Base-by-base conservation (phyloP, 2,113 vertebrate genomes). In the Crypturellus undulatus region DNA sequence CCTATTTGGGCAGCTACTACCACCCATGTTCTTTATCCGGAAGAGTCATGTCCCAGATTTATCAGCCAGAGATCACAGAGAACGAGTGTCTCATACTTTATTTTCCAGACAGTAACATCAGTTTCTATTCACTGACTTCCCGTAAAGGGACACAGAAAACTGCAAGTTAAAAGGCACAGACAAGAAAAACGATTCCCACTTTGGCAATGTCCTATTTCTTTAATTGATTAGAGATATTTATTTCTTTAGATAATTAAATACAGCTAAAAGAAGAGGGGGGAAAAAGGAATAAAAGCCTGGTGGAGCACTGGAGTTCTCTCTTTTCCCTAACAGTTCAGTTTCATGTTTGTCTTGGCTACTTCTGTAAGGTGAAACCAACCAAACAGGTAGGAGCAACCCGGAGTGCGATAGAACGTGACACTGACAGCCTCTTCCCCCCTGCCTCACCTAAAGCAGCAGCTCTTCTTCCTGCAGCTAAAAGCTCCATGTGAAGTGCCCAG, bases 1-100 rank as follows among this genome's bases (percentile, higher is more conserved):
- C 79, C 91, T 91, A 85, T 92, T 84, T 94, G 75, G 63, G 95
- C 90, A 92, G 73, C 75, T 42, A 79, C 90, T 69, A 94, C 69
- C 85, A 88, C 69, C 79, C 69, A 24, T 32, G 83, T 71, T 95
- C 85, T 79, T 93, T 93, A 94, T 94, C 82, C 95, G 88, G 56
- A 95, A 69, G 91, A 81, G 89, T 69, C 90, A 80, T 84, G 43
- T 93, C 93, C 92, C 3, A 2, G 32, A 89, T 93, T 93, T 89
- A 93, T 92, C 7, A 0, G 43, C 5, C 54, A 58, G 54, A 58
- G 54, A 58, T 58, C 54, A 58, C 54, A 32, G 28, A 58, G 49
- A 84, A 89, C 0, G 0, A 76, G 76, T 38, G n/a, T 89, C 73
- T 87, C 26, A 4, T 30, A 69, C 64, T 92, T 92, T 51, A 84